phyloP scores from a whole-genome alignment of 2,113 vertebrate genomes.

The Delphinapterus leucas region DNA sequence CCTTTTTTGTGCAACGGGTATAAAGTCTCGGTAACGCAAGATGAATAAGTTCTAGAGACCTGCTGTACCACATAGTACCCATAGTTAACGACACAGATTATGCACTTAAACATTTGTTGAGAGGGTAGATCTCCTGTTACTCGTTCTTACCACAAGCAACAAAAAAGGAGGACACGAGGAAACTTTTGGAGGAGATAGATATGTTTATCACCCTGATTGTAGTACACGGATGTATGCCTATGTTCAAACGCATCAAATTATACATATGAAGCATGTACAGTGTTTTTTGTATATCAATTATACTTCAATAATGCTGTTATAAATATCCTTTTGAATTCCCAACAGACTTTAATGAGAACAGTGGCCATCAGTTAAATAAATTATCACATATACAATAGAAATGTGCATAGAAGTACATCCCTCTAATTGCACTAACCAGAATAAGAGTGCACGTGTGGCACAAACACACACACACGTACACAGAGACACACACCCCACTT shows the following conservation, averaged over 20 bases:
- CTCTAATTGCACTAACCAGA: neutral
- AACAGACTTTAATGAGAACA: neutral
- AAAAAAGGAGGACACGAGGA: neutral
- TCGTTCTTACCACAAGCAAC: neutral
- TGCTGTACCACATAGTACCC: neutral
- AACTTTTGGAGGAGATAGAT: neutral
- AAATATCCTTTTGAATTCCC: neutral
- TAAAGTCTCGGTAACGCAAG: neutral
- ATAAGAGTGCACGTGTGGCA: too few species aligned
- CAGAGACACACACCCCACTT: neutral
- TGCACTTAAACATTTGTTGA: neutral
- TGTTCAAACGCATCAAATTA: neutral
- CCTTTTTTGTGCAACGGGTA: neutral
- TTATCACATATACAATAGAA: neutral
- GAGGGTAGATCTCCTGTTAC: neutral
- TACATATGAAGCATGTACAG: neutral
- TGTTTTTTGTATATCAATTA: neutral
- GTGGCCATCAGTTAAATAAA: neutral
- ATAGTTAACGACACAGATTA: too few species aligned
- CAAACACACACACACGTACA: fast-evolving
- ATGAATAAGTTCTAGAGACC: neutral
- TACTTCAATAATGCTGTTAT: neutral
- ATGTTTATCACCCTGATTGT: neutral
- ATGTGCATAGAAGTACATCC: too few species aligned
- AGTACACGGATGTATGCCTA: neutral